phyloP scores from a whole-genome alignment of 2,888 invertebrate genomes.

The Galeopsomyia nigrocyanea region DNA sequence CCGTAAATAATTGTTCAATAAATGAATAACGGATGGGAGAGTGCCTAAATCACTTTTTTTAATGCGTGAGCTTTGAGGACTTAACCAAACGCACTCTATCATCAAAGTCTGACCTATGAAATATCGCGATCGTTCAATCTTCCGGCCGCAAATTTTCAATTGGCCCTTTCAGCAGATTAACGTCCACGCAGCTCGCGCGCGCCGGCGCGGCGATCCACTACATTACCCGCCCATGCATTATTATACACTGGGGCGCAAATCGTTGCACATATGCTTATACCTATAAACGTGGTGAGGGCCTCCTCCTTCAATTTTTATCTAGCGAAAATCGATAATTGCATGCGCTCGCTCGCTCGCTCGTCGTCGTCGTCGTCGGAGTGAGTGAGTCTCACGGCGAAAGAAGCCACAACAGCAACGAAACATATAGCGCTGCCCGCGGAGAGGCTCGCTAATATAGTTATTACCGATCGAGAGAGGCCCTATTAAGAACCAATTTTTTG shows the following conservation, averaged over 20 bases:
- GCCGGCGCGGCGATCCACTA: not conserved
- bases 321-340: conserved; percentile 41
- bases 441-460: conserved; percentile 66
- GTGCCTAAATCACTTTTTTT: too few relatives aligned
- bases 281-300: too few relatives aligned
- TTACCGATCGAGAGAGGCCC: conserved; percentile 64
- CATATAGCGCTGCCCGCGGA: conserved; percentile 53
- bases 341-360: not conserved
- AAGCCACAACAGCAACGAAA: not conserved
- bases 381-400: not conserved
- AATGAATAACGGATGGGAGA: too few relatives aligned
- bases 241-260: not conserved
- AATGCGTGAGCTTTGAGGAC: too few relatives aligned
- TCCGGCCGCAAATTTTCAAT: conserved; percentile 37
- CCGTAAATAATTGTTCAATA: too few relatives aligned
- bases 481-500: conserved; percentile 69
- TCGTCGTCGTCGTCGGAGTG: not conserved
- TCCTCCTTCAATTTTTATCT: conserved; percentile 24
- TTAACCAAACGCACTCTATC: too few relatives aligned
- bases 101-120: not conserved
- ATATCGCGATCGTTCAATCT: conserved; percentile 21
- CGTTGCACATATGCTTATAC: not conserved
- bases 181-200: not conserved
- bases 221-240: conserved; percentile 24
- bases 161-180: conserved; percentile 38